Percentiles rank a stretch among this genome's conserved stretches.
Conservation (phyloP, 2,113 vertebrate genomes). For the Psophia crepitans region DNA sequence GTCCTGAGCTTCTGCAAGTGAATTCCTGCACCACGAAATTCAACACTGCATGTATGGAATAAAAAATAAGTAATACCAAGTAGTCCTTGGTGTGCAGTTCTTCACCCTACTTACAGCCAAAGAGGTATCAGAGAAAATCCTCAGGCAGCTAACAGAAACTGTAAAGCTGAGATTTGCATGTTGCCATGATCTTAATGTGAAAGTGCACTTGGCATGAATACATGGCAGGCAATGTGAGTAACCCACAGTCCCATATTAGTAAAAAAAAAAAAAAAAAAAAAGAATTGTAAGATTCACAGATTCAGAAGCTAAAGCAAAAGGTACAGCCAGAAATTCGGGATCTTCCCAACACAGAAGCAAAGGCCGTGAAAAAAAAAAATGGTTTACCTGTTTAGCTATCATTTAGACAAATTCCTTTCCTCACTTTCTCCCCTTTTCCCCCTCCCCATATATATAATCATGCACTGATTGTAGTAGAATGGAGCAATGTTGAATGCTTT, state of each 20-base stretch:
- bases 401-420: background rate
- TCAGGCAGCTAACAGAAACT: background rate
- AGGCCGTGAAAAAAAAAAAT: background rate
- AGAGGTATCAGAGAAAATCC: background rate
- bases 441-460: background rate
- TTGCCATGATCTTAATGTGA: background rate
- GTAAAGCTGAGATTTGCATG: background rate
- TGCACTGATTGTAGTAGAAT: background rate
- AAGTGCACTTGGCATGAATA: background rate
- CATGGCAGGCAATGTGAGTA: background rate
- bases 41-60: background rate
- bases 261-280: background rate
- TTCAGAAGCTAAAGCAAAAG: background rate
- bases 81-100: background rate
- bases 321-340: background rate
- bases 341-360: background rate
- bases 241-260: background rate
- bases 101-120: background rate
- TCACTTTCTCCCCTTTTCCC: background rate
- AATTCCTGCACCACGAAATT: background rate
- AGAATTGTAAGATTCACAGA: background rate
- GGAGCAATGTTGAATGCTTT: background rate
- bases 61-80: background rate
- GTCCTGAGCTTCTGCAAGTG: background rate
- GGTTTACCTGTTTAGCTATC: background rate